Conservation (phyloP, 2,113 vertebrate species). For the Mixornis gularis region DNA sequence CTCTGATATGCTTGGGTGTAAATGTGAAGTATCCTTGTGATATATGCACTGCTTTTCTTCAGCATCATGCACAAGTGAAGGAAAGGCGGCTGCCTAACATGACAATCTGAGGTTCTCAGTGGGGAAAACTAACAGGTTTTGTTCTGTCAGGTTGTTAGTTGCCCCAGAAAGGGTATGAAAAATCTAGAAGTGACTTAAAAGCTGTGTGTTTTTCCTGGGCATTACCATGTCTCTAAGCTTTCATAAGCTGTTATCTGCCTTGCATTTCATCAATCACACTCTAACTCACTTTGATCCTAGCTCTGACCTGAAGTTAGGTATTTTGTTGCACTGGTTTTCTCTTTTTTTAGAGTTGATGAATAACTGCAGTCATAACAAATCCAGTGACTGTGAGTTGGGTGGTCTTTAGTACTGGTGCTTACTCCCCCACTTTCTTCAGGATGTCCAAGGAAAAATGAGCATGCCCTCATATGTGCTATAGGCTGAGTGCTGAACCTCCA, state of each 20-base stretch:
- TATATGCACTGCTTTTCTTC: background rate
- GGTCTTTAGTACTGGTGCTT: background rate
- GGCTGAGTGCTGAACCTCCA: background rate
- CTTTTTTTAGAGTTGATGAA: background rate
- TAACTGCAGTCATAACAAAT: background rate
- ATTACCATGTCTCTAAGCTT: background rate
- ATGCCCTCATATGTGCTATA: background rate
- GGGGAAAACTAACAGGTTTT: background rate
- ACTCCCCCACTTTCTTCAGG: background rate
- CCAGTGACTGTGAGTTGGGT: background rate
- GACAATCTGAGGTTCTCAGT: background rate
- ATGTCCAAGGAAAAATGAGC: background rate
- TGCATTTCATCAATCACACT: background rate
- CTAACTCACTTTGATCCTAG: background rate
- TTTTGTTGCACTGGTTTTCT: background rate
- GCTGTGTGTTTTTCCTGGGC: background rate
- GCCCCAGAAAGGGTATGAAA: background rate
- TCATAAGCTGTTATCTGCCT: background rate
- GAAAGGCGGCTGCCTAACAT: background rate
- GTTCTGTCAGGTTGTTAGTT: background rate
- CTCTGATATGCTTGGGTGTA: background rate
- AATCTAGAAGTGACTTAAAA: background rate
- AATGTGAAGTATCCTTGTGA: background rate
- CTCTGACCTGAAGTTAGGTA: background rate
- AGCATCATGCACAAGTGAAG: background rate